Percentiles rank a stretch among this genome's conserved stretches.
Conservation (phyloP, 2,888 invertebrate species). For the Elysia crispata region DNA sequence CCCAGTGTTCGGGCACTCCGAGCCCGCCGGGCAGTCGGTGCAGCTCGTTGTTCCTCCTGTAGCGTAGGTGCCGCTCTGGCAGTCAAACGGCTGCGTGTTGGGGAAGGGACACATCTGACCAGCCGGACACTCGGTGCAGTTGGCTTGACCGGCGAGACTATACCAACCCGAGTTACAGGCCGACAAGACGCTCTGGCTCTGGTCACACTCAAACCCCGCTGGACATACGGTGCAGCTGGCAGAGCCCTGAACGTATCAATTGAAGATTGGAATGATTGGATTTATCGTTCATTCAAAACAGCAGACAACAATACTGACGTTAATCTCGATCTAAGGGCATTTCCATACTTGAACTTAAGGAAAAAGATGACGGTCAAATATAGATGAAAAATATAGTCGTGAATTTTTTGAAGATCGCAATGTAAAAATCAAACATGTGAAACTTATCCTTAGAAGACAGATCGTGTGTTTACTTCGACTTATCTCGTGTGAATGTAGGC, state of each 20-base stretch:
- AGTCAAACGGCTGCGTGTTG: constrained; percentile 58
- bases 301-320: too few relatives aligned
- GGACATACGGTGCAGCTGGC: constrained; percentile 62
- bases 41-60: constrained; percentile 63
- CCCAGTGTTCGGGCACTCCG: constrained; percentile 61
- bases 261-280: too few relatives aligned
- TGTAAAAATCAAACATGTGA: too few relatives aligned
- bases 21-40: constrained; percentile 67
- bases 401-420: too few relatives aligned
- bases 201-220: constrained; percentile 65
- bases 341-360: too few relatives aligned
- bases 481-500: too few relatives aligned
- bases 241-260: constrained; percentile 43
- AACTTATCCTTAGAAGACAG: too few relatives aligned
- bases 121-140: constrained; percentile 66
- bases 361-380: too few relatives aligned
- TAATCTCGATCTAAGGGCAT: too few relatives aligned
- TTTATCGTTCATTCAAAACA: too few relatives aligned
- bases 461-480: too few relatives aligned
- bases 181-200: constrained; percentile 52
- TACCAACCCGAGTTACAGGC: constrained; percentile 65
- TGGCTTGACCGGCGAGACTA: constrained; percentile 64
- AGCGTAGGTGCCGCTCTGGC: constrained; percentile 67
- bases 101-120: constrained; percentile 66
- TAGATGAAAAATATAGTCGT: too few relatives aligned